These are phyloP conservation scores for Lasioglossum baleicum DNA, from an alignment of 1,140 invertebrate genomes.

Conservation along the genomic window DNA sequence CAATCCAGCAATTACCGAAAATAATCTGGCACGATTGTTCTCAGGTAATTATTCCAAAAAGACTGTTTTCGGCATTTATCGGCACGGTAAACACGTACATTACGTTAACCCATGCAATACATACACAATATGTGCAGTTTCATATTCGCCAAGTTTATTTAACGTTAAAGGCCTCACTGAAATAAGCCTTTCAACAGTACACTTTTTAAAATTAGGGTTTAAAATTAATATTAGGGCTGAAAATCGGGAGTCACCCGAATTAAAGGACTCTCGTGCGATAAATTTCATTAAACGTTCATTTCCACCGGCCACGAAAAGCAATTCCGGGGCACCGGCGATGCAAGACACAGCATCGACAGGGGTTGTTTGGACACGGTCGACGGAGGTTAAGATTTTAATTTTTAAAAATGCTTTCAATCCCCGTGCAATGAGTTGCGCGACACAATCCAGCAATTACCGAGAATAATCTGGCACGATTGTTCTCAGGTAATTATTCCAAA, in stretches of 20 bases:
- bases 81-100: too few relatives aligned
- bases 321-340: background rate
- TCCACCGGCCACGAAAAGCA: background rate
- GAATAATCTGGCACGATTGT: background rate
- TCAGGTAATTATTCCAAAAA: background rate
- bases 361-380: background rate
- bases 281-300: conserved; percentile 23
- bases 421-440: background rate
- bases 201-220: too few relatives aligned
- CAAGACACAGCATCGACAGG: background rate
- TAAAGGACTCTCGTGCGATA: background rate
- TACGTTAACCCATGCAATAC: too few relatives aligned
- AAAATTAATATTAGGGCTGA: too few relatives aligned
- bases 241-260: too few relatives aligned
- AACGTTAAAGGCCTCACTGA: too few relatives aligned
- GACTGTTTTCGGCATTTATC: too few relatives aligned
- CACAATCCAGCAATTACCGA: background rate
- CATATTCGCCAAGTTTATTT: too few relatives aligned
- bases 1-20: background rate
- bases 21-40: background rate
- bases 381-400: conserved; percentile 24
- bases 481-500: background rate
- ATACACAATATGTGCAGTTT: too few relatives aligned
- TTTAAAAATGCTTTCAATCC: background rate
- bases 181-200: too few relatives aligned